Evolutionary conservation across 2,888 invertebrate species (phyloP).

Genomic region (Podabrus alpinus): DNA sequence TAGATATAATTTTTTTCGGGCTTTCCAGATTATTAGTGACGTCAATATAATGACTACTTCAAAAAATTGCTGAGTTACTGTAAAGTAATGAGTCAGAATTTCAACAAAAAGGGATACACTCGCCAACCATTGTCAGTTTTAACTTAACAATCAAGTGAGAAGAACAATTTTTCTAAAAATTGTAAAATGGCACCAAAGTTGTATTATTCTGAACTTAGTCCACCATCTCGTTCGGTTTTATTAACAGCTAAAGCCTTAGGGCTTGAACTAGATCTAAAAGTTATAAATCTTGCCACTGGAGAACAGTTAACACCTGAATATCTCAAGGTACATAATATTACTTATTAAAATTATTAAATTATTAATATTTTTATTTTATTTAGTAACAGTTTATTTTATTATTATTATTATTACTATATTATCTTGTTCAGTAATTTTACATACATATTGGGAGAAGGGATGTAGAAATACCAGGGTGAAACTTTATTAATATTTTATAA

Average conservation of each 20-base stretch:
- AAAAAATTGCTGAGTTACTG: not conserved
- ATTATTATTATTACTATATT: no score
- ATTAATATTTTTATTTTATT: not conserved
- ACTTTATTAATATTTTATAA: no score
- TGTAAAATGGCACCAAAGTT: constrained; percentile 21
- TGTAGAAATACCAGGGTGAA: no score
- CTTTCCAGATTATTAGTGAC: not conserved
- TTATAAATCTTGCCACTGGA: constrained; percentile 57
- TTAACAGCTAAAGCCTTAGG: constrained; percentile 59
- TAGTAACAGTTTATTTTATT: not conserved
- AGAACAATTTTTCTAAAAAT: not conserved
- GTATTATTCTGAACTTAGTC: constrained; percentile 18
- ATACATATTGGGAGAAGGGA: no score
- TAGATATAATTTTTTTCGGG: not conserved
- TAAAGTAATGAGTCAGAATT: not conserved
- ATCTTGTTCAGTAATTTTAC: no score
- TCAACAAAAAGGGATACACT: not conserved
- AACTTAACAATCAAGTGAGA: not conserved
- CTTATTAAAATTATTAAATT: not conserved
- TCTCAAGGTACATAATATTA: constrained; percentile 52
- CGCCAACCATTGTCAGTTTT: not conserved
- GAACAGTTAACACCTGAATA: constrained; percentile 54
- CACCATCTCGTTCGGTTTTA: constrained; percentile 49
- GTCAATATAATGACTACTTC: not conserved
- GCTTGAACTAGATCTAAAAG: constrained; percentile 55